phyloP scores from a whole-genome alignment of 2,888 invertebrate genomes.

The Drosophila neotestacea region DNA sequence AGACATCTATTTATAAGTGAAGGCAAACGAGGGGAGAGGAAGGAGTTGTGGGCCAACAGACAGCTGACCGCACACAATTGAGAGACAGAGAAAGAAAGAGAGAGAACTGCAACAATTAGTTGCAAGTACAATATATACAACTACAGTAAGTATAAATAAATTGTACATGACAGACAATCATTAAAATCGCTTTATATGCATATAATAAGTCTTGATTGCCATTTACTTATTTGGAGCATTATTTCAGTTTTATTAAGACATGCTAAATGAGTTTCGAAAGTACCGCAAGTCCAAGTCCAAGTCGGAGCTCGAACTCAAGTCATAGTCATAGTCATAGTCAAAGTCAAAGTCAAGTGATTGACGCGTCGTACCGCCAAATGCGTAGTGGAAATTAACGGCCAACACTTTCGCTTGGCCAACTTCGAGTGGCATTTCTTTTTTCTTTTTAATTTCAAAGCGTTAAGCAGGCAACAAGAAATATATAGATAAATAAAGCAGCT shows the following conservation, averaged over 20 bases:
- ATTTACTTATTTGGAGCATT: slow-evolving; percentile 78
- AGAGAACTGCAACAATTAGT: slow-evolving; percentile 29
- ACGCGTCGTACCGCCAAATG: slow-evolving; percentile 61
- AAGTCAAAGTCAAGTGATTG: slow-evolving; percentile 61
- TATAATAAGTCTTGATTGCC: slow-evolving; percentile 70
- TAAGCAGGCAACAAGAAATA: slow-evolving; percentile 23
- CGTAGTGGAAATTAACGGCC: slow-evolving; percentile 71
- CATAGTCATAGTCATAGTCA: slow-evolving; percentile 36
- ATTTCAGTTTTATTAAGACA: slow-evolving; percentile 78
- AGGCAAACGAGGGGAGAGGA: neutral
- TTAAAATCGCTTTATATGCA: slow-evolving; percentile 60
- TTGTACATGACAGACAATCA: slow-evolving; percentile 52
- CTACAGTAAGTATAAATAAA: slow-evolving; percentile 2
- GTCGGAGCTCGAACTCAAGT: slow-evolving; percentile 9
- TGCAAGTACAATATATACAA: slow-evolving; percentile 1
- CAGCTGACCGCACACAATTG: slow-evolving; percentile 54
- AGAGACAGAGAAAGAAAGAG: slow-evolving; percentile 7
- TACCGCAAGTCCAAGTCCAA: slow-evolving; percentile 24
- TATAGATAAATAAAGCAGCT: slow-evolving; percentile 18
- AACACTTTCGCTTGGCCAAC: slow-evolving; percentile 71
- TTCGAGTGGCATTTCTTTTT: slow-evolving; percentile 55
- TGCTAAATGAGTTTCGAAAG: slow-evolving; percentile 79
- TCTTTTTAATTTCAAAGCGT: slow-evolving; percentile 48
- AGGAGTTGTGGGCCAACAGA: slow-evolving; percentile 15
- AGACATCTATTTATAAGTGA: slow-evolving; percentile 35